Conservation (phyloP, 2,797 vertebrate species). For the Chrysocyon brachyurus region DNA sequence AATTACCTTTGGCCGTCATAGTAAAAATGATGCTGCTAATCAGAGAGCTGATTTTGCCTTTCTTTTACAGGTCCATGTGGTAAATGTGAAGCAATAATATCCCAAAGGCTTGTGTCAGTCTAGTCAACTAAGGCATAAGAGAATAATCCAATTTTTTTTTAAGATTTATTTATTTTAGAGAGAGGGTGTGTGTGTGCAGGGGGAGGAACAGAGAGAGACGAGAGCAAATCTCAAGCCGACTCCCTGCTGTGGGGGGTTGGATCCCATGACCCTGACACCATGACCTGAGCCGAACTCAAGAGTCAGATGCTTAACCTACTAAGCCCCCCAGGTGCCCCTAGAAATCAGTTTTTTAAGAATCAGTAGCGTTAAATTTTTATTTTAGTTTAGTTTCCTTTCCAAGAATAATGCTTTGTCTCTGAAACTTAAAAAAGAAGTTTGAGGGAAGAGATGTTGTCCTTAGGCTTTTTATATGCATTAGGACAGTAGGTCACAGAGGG, state of each 20-base stretch:
- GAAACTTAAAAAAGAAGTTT: background rate
- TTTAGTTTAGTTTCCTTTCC: background rate
- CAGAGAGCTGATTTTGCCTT: slow-evolving; percentile 35
- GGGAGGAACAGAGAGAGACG: background rate
- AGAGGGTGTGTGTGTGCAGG: background rate
- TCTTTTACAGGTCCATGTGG: background rate
- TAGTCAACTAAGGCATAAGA: slow-evolving; percentile 51
- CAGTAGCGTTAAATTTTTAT: background rate
- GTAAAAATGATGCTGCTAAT: background rate
- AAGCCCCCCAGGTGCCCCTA: background rate
- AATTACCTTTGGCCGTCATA: background rate
- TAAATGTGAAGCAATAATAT: slow-evolving; percentile 31
- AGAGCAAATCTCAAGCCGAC: background rate
- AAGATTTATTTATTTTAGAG: background rate
- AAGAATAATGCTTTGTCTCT: background rate
- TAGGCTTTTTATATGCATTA: slow-evolving; percentile 8
- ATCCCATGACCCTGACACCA: background rate
- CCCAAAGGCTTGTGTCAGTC: background rate
- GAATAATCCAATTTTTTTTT: background rate
- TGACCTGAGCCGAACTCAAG: background rate
- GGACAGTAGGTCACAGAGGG: background rate
- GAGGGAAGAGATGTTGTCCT: background rate
- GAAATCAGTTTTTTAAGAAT: slow-evolving; percentile 11
- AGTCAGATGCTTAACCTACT: background rate
- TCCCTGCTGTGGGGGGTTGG: background rate